These are phyloP conservation scores for Polypterus bichir DNA, from an alignment of 2,113 vertebrate species.

Conservation along the genomic window DNA sequence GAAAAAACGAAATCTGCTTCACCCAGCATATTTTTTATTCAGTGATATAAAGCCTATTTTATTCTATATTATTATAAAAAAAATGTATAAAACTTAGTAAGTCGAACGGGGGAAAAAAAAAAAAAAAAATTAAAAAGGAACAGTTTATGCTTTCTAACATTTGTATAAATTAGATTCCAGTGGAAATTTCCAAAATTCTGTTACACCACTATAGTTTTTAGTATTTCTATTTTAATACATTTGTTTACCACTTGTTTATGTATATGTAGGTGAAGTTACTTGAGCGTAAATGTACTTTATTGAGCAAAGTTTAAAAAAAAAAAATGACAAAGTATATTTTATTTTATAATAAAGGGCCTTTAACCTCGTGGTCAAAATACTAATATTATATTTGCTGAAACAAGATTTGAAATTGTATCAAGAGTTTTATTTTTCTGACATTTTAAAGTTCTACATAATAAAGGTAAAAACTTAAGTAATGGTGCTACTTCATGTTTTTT, in stretches of 20 bases:
- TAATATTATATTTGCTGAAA: slow-evolving; percentile 99
- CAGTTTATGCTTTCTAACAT: slow-evolving; percentile 90
- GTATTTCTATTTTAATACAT: slow-evolving; percentile 99
- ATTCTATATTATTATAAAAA: slow-evolving; percentile 98
- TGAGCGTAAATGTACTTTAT: slow-evolving; percentile 99
- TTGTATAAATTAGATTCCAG: slow-evolving; percentile 96
- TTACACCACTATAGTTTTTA: slow-evolving; percentile 97
- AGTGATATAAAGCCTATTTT: slow-evolving; percentile 99
- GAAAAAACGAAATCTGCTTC: slow-evolving; percentile 59
- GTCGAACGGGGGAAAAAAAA: slow-evolving; percentile 36
- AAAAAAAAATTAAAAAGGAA: slow-evolving; percentile 50
- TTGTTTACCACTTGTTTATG: slow-evolving; percentile 99
- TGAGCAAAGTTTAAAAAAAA: slow-evolving; percentile 95
- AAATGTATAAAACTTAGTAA: slow-evolving; percentile 82
- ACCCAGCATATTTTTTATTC: slow-evolving; percentile 98
- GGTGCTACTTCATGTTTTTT: slow-evolving; percentile 99
- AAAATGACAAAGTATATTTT: slow-evolving; percentile 86
- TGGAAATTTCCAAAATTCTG: slow-evolving; percentile 91
- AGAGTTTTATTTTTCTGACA: slow-evolving; percentile 99
- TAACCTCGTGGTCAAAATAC: slow-evolving; percentile 97
- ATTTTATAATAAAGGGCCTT: slow-evolving; percentile 99
- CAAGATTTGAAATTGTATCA: slow-evolving; percentile 99
- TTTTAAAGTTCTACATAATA: slow-evolving; percentile 98
- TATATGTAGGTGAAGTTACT: slow-evolving; percentile 98
- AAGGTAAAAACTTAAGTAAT: slow-evolving; percentile 94